Base-by-base conservation (phyloP, 2,797 vertebrate species). In the Spondyliosoma cantharus region DNA sequence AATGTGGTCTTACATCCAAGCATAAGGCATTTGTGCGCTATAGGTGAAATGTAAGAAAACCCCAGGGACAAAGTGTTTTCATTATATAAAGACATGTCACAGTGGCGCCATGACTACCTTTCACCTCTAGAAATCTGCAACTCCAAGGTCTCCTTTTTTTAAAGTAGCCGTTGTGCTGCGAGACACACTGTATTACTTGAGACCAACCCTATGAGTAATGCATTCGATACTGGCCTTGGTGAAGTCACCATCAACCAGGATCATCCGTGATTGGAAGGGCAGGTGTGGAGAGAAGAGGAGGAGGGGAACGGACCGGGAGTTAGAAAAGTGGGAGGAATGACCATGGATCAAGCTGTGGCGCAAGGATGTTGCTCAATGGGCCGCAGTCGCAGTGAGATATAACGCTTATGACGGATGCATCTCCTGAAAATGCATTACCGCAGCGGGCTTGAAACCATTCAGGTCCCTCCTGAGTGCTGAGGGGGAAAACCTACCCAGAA, bases 321-420 rank as follows among this genome's bases (percentile, higher is more conserved):
- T 37, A 71, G 59, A 67, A 37, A 37, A 24, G n/a, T 46, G 69
- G 73, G 50, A 68, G 73, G 76, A 73, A 70, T 72, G 77, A 84
- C 85, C 86, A 72, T 90, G 87, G 86, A 91, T 90, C 78, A 85
- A 76, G 84, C 84, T 76, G 84, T 32, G 81, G 83, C 59, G 84
- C 82, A 80, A 83, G 73, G 88, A 84, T 91, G 86, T 73, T 91
- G 87, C 83, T 92, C 85, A 87, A 74, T 85, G 91, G 86, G 71
- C 84, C 60, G 61, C 84, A 76, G 81, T 90, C 24, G 19, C 83
- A 61, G 68, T 74, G 85, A 91, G 82, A 87, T 86, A 86, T 87
- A 91, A 84, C 81, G 84, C 86, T 82, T 88, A 78, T 93, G 90
- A 93, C 87, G 82, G 89, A 89, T 91, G 87, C 76, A 83, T 76